Conservation (phyloP, 1,140 invertebrate genomes). For the Scaptomyza graminum region DNA sequence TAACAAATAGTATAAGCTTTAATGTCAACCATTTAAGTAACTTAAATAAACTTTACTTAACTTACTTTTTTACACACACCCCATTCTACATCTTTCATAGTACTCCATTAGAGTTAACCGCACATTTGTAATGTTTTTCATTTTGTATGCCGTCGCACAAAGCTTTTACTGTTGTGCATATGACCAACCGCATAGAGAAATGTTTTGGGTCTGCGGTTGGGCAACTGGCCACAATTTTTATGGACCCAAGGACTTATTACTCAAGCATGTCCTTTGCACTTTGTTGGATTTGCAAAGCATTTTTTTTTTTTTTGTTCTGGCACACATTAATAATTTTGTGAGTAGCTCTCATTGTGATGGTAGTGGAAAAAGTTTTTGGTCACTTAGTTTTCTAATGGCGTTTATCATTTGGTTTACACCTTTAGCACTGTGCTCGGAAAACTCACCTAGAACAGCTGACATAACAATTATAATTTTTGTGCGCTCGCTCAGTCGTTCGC, state of each 20-base stretch:
- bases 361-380: constrained; percentile 14
- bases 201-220: constrained; percentile 54
- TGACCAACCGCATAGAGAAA: constrained; percentile 25
- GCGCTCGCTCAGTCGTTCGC: not conserved
- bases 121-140: constrained; percentile 58
- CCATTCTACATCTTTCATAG: not conserved
- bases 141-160: constrained; percentile 35
- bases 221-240: constrained; percentile 44
- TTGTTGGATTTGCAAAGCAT: constrained; percentile 41
- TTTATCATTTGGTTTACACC: constrained; percentile 43
- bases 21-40: not conserved
- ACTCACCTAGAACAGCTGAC: constrained; percentile 28
- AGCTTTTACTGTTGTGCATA: constrained; percentile 28
- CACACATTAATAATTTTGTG: constrained; percentile 40
- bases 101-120: constrained; percentile 49
- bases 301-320: not conserved
- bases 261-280: constrained; percentile 36
- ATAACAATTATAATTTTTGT: constrained; percentile 37
- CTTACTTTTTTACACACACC: too few species aligned
- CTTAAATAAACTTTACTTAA: not conserved
- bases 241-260: constrained; percentile 44
- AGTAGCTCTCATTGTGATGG: constrained; percentile 15
- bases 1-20: constrained; percentile 18
- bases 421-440: constrained; percentile 19
- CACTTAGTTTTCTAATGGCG: constrained; percentile 35